A percentile compares a stretch with the other conserved stretches of the same genome.
phyloP scores from a whole-genome alignment of 2,113 vertebrate genomes.

The Amia ocellicauda region DNA sequence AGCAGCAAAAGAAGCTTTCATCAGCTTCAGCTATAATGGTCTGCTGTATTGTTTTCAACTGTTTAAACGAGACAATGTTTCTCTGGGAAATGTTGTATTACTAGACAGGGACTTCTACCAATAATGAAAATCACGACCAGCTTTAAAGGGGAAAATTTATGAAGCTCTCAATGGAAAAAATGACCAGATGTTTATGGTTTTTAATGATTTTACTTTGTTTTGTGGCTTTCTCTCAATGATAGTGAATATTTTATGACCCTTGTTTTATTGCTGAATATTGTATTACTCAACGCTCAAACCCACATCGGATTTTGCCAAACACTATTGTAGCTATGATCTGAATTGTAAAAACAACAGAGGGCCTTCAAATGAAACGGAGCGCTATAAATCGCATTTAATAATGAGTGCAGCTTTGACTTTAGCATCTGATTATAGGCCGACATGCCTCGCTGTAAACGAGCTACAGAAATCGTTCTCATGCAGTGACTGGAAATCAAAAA shows the following conservation, averaged over 20 bases:
- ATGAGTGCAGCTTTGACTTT: slow-evolving; percentile 26
- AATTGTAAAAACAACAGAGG: slow-evolving; percentile 28
- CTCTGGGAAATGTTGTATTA: slow-evolving; percentile 48
- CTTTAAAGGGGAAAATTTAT: slow-evolving; percentile 56
- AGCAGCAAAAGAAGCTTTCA: too few species aligned
- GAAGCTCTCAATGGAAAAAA: slow-evolving; percentile 53
- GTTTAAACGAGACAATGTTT: slow-evolving; percentile 63
- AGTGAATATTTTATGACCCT: slow-evolving; percentile 29
- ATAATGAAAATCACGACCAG: slow-evolving; percentile 50
- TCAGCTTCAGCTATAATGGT: too few species aligned
- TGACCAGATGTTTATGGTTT: slow-evolving; percentile 53
- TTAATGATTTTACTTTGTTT: slow-evolving; percentile 21
- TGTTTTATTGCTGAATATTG: slow-evolving; percentile 17
- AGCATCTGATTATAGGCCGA: slow-evolving; percentile 70
- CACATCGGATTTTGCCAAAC: slow-evolving; percentile 19
- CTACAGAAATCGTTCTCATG: slow-evolving; percentile 31
- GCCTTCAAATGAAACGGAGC: slow-evolving; percentile 19
- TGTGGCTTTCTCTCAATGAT: slow-evolving; percentile 11
- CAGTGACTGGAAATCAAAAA: slow-evolving; percentile 6
- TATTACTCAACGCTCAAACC: slow-evolving; percentile 13
- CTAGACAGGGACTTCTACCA: slow-evolving; percentile 53
- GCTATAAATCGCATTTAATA: slow-evolving; percentile 34
- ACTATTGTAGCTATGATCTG: slow-evolving; percentile 23
- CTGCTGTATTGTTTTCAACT: too few species aligned
- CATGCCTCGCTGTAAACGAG: slow-evolving; percentile 46